Conservation (phyloP, 2,797 vertebrate genomes). For the Orientallactaga sibirica region DNA sequence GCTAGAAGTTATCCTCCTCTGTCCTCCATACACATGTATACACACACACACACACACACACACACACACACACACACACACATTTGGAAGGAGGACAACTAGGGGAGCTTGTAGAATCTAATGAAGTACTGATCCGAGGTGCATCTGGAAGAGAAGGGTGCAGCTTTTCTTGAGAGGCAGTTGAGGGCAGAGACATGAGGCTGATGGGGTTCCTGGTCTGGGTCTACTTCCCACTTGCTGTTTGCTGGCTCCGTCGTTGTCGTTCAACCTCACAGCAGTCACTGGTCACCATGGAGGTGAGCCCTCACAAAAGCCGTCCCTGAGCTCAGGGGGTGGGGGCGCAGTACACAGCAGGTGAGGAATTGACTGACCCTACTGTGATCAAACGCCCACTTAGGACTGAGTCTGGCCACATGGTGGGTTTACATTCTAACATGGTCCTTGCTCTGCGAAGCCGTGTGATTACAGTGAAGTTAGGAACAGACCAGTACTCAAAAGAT, state of each 20-base stretch:
- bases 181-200: not conserved
- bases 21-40: too few relatives aligned
- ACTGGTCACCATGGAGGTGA: not conserved
- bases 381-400: not conserved
- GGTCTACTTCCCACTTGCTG: not conserved
- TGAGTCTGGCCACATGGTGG: not conserved
- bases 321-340: not conserved
- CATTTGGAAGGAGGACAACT: not conserved
- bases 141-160: not conserved
- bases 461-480: too few relatives aligned
- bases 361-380: not conserved
- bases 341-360: not conserved
- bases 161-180: not conserved
- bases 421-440: too few relatives aligned
- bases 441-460: not conserved
- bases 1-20: too few relatives aligned
- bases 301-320: not conserved
- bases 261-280: not conserved
- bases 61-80: too few relatives aligned
- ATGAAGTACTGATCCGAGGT: rapidly evolving
- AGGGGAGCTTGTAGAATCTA: too few relatives aligned
- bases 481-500: not conserved
- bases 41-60: too few relatives aligned
- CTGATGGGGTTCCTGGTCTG: not conserved
- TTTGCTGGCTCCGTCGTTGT: not conserved